phyloP scores from a whole-genome alignment of 2,113 vertebrate species.

The Tachycineta bicolor region DNA sequence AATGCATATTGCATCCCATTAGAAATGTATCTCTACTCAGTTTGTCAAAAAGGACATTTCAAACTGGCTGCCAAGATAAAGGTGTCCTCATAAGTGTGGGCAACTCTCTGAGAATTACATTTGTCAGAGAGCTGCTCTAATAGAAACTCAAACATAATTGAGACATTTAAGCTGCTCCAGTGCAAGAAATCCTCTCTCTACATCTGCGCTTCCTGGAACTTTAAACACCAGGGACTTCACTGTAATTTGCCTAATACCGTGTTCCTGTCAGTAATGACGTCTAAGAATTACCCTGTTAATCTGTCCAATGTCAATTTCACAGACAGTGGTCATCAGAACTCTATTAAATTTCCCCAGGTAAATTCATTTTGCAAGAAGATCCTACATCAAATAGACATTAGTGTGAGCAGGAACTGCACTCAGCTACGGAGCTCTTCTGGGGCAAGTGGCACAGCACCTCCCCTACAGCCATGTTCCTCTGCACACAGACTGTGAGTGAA shows the following conservation, averaged over 20 bases:
- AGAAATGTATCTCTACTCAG: not conserved
- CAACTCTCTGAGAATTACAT: constrained; percentile 41
- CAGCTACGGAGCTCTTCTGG: not conserved
- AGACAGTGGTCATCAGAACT: constrained; percentile 10
- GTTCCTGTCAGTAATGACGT: constrained; percentile 48
- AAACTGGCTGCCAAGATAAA: constrained; percentile 38
- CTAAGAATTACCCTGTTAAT: constrained; percentile 45
- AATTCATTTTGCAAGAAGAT: constrained; percentile 47
- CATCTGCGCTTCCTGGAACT: constrained; percentile 58
- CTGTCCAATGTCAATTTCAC: constrained; percentile 48
- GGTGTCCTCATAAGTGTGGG: not conserved
- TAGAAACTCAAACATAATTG: constrained; percentile 55
- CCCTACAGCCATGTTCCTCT: not conserved
- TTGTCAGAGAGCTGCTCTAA: constrained; percentile 28
- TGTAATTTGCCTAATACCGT: constrained; percentile 54
- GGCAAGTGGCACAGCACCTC: not conserved
- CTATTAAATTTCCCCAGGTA: constrained; percentile 52
- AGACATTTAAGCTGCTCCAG: constrained; percentile 54
- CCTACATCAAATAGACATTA: not conserved
- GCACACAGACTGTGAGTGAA: not conserved
- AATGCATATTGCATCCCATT: not conserved
- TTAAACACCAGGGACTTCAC: constrained; percentile 43
- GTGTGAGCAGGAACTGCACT: not conserved
- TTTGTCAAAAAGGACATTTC: constrained; percentile 35
- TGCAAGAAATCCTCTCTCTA: constrained; percentile 48